Base-by-base conservation (phyloP, 2,888 invertebrate genomes). In the Drosophila atripex region DNA sequence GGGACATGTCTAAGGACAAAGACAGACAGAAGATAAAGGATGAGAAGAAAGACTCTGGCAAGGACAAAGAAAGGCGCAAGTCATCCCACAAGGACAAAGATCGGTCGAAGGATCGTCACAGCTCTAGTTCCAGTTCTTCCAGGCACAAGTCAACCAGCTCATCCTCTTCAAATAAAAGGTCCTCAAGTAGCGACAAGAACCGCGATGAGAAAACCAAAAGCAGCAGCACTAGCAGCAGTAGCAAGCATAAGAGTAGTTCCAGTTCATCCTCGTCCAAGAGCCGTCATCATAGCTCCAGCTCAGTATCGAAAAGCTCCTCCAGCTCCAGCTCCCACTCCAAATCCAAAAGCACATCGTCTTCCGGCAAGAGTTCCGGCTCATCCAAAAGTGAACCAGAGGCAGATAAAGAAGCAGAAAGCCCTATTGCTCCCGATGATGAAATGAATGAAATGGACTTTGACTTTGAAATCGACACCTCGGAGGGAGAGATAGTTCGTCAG, bases 401-500 rank as follows among this genome's bases (percentile, higher is more conserved):
- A 1, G 63, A 66, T 46, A 41, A 59, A 6, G 52, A 68, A 12
- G n/a, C 41, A 3, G 55, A 51, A 32, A 18, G 23, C 18, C 51
- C 57, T n/a, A 51, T 23, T 5, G 47, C 14, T 41, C 6, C 39
- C 1, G 46, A 55, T 8, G 47, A 35, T 4, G 32, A 25, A 5
- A 41, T 21, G 78, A 90, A 90, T 41, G 90, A 89, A 68, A 7
- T 78, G 18, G 76, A 80, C 41, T 77, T 68, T 28, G 76, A 76
- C 32, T 75, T 61, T 3, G 78, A 80, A 23, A 43, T 86, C 12
- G 80, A 86, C 9, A 83, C 87, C 25, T 94, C 95, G 88, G 94
- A 95, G 77, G 94, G 94, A 73, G 94, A 95, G 75, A 94, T 96
- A 66, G 94, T 95, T 86, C 94, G 95, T 80, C 96, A 97, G 91